Evolutionary conservation across 2,113 vertebrate species (phyloP), one percentile per base, ranked within the genome.

Genomic region (Eulemur macaco): DNA sequence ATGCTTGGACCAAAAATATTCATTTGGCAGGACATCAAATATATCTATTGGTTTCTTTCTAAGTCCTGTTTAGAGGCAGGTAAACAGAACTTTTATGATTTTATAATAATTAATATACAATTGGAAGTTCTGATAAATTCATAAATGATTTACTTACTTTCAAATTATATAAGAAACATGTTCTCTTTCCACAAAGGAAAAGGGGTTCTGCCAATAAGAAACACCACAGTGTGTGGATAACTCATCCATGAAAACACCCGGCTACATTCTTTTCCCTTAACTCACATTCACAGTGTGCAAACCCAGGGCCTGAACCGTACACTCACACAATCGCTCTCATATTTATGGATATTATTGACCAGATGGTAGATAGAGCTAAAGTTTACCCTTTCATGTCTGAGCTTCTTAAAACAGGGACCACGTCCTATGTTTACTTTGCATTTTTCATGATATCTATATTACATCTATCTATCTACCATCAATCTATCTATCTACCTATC

Each of bases 21-120:
- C 69, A 91, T 64, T 89, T 94, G 94, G 86, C 74, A 96, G 50
- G 64, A 52, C 34, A 88, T 42, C 83, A 74, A 39, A 68, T 39
- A 64, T 29, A 42, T 74, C 69, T 71, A 63, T 52, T 11, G 50
- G 50, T 81, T 69, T 52, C 18, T 31, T 9, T 54, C 52, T 54
- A 86, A 89, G 69, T 81, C 37, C n/a, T 64, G 45, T 68, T 50
- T 93, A 1, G 52, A 89, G 77, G 73, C 37, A 63, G 54, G 88
- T 78, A 81, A 89, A 63, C 68, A 92, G 50, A 83, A 34, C 20
- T 31, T 45, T 50, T 52, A 69, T 54, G 54, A 42, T 66, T 86
- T 50, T 54, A 37, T 47, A 83, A 83, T 94, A 73, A 81, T 81
- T 83, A 93, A 68, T 34, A 83, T 12, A 37, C 25, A 76, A 12